These are phyloP conservation scores for Stenotaenia linearis DNA, from an alignment of 2,888 invertebrate genomes.

Conservation along the genomic window DNA sequence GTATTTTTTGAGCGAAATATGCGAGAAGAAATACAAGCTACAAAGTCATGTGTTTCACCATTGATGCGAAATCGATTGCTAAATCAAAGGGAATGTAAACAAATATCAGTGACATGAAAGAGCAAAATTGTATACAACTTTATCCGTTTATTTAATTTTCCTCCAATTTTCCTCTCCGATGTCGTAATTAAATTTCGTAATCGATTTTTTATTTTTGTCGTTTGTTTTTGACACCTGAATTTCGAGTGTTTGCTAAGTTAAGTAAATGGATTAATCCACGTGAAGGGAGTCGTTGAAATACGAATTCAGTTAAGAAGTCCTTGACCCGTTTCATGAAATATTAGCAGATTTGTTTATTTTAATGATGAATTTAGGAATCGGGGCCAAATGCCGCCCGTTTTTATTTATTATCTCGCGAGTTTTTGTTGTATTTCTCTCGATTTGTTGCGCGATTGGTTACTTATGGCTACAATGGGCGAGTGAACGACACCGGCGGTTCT, in stretches of 20 bases:
- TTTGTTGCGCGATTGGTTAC: background rate
- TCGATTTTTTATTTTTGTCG: background rate
- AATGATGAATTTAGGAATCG: conserved; percentile 20
- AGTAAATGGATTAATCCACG: conserved; percentile 10
- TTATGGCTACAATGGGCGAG: background rate
- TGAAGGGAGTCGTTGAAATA: conserved; percentile 15
- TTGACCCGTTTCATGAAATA: conserved; percentile 26
- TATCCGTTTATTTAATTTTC: background rate
- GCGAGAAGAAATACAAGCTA: background rate
- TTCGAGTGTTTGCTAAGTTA: background rate
- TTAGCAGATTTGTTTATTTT: conserved; percentile 26
- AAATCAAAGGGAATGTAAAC: conserved; percentile 16
- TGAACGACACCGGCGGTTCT: too few species aligned
- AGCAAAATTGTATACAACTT: background rate
- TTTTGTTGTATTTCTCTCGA: background rate
- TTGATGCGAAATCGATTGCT: conserved; percentile 12
- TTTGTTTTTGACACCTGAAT: background rate
- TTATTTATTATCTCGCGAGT: background rate
- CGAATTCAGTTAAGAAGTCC: background rate
- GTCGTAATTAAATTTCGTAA: too few species aligned
- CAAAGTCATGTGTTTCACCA: background rate
- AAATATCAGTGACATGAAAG: conserved; percentile 4
- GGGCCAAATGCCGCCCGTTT: background rate
- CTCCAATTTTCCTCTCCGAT: background rate
- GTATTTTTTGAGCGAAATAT: background rate